Conservation (phyloP, 2,113 vertebrate species). For the Tetrao urogallus region DNA sequence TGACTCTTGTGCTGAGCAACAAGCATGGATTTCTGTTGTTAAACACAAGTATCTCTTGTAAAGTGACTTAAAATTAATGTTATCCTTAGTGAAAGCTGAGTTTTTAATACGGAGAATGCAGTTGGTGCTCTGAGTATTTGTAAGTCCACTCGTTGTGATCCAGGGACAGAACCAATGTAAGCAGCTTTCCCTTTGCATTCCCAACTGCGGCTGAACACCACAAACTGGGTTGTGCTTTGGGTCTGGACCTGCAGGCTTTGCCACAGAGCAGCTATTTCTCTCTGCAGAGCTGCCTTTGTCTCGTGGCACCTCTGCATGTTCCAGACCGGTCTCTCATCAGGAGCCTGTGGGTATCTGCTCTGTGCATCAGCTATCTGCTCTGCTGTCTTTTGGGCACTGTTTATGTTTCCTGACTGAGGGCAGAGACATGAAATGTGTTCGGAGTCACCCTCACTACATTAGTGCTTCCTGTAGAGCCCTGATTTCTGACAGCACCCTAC, state of each 20-base stretch:
- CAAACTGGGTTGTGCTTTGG: not conserved
- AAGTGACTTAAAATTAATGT: not conserved
- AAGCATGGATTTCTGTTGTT: not conserved
- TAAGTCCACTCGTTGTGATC: not conserved
- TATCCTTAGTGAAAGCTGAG: not conserved
- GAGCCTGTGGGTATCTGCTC: not conserved
- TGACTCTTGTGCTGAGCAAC: no score
- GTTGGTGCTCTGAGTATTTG: not conserved
- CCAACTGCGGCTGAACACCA: not conserved
- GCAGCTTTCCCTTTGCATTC: not conserved
- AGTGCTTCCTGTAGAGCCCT: not conserved
- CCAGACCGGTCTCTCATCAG: not conserved
- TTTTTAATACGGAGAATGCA: not conserved
- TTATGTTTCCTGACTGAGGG: not conserved
- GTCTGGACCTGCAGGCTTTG: not conserved
- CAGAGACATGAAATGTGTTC: not conserved
- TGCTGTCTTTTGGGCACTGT: not conserved
- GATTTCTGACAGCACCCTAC: rapidly evolving
- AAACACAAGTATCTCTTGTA: not conserved
- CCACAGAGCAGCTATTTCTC: not conserved
- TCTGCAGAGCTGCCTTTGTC: not conserved
- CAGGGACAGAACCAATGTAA: no score
- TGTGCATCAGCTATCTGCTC: no score
- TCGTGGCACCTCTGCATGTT: not conserved
- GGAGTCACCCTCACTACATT: not conserved